Evolutionary conservation across 1,140 invertebrate genomes (phyloP).

Genomic region (Metaphire vulgaris): DNA sequence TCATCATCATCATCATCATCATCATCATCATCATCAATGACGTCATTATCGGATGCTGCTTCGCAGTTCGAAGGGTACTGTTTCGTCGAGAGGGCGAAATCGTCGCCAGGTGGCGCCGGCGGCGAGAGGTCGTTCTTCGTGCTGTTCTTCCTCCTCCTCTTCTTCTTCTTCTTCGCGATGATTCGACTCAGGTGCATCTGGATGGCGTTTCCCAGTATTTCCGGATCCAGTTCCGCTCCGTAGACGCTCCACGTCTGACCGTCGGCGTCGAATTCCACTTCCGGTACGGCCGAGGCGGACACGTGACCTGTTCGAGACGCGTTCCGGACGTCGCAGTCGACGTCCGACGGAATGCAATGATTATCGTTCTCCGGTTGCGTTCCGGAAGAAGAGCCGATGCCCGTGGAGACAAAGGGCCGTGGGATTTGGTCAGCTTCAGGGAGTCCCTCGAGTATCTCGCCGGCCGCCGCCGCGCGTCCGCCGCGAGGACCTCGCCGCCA

Average conservation of each 20-base stretch:
- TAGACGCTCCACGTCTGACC: constrained; percentile 36
- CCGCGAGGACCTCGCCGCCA: background rate
- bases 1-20: constrained; percentile 2
- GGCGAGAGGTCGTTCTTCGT: background rate
- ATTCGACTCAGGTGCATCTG: constrained; percentile 29
- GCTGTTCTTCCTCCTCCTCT: background rate
- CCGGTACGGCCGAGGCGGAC: constrained; percentile 9
- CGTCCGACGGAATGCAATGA: background rate
- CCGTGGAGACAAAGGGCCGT: too few species aligned
- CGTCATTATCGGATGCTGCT: background rate
- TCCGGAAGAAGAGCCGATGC: too few species aligned
- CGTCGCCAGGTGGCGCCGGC: too few species aligned
- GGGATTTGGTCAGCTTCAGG: too few species aligned
- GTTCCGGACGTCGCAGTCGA: background rate
- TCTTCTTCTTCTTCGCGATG: background rate
- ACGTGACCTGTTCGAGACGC: background rate
- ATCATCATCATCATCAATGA: background rate
- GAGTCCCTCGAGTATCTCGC: background rate
- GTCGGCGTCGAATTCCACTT: constrained; percentile 32
- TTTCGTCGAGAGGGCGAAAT: background rate
- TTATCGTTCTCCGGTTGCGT: background rate
- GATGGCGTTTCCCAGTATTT: constrained; percentile 33
- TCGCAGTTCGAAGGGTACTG: background rate
- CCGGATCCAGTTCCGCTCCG: constrained; percentile 33
- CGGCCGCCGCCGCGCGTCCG: background rate